These are phyloP conservation scores for Eolophus roseicapilla DNA, from an alignment of 2,113 vertebrate genomes.

Conservation along the genomic window DNA sequence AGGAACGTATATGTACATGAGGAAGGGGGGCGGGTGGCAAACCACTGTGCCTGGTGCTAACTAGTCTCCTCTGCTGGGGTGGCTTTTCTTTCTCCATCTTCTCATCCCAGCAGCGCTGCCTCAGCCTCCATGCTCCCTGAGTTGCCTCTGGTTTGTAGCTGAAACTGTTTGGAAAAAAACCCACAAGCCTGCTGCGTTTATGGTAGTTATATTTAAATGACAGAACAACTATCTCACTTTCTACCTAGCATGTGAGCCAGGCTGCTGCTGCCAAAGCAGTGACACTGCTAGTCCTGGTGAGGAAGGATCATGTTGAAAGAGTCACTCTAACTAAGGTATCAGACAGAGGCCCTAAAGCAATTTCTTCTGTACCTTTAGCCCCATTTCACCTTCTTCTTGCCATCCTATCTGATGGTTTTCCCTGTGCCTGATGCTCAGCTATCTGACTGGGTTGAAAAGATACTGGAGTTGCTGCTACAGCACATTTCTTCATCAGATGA, in stretches of 20 bases:
- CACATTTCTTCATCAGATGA: neutral
- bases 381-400: neutral
- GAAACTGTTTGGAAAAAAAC: neutral
- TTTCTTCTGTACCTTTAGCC: neutral
- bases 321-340: neutral
- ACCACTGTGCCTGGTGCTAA: neutral
- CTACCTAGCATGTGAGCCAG: neutral
- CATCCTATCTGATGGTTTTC: neutral
- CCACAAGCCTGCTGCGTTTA: neutral
- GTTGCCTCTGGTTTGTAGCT: neutral
- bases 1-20: accelerated
- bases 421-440: neutral
- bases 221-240: neutral
- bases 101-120: neutral
- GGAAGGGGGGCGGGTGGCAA: neutral
- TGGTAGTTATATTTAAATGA: neutral
- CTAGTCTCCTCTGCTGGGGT: neutral
- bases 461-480: neutral
- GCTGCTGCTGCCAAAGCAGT: neutral
- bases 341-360: neutral
- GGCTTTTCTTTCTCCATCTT: neutral
- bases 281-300: neutral
- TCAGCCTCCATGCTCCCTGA: neutral
- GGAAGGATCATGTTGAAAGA: neutral
- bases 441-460: neutral